Percentiles rank a stretch among this genome's conserved stretches.
Evolutionary conservation across 2,888 invertebrate species (phyloP).

Genomic region (Drosophila paucipuncta): DNA sequence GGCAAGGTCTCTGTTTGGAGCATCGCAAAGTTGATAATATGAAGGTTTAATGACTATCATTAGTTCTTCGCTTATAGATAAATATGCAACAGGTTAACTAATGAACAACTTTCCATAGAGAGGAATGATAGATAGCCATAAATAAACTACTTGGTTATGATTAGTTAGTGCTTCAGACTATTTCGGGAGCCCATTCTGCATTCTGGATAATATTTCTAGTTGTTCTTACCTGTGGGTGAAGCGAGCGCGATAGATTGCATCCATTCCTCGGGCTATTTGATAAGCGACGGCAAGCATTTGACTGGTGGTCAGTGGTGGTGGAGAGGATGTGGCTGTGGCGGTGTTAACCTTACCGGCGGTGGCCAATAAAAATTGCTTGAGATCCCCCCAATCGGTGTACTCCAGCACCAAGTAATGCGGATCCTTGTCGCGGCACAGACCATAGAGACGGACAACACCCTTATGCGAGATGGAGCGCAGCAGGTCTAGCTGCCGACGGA

Average conservation of each 20-base stretch:
- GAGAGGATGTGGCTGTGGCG: slow-evolving; percentile 74
- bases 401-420: slow-evolving; percentile 96
- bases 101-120: neutral
- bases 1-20: slow-evolving; percentile 90
- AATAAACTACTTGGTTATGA: neutral
- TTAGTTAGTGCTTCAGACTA: neutral
- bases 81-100: neutral
- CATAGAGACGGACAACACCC: slow-evolving; percentile 91
- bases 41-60: slow-evolving; percentile 40
- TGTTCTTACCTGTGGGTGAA: slow-evolving; percentile 90
- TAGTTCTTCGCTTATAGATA: slow-evolving; percentile 9
- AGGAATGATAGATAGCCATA: neutral
- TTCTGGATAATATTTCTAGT: neutral
- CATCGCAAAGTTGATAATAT: neutral
- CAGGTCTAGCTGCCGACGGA: slow-evolving; percentile 95
- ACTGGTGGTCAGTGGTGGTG: slow-evolving; percentile 88
- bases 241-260: slow-evolving; percentile 90
- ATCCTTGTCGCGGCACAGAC: slow-evolving; percentile 92
- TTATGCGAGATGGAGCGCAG: slow-evolving; percentile 93
- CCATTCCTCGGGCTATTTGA: slow-evolving; percentile 93
- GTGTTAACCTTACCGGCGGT: slow-evolving; percentile 84
- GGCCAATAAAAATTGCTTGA: slow-evolving; percentile 94
- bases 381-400: slow-evolving; percentile 97
- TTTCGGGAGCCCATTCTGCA: neutral
- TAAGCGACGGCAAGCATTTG: slow-evolving; percentile 90